Evolutionary conservation across 2,888 invertebrate genomes (phyloP), one percentile per base, ranked within the genome.

Genomic region (Cosmia trapezina): DNA sequence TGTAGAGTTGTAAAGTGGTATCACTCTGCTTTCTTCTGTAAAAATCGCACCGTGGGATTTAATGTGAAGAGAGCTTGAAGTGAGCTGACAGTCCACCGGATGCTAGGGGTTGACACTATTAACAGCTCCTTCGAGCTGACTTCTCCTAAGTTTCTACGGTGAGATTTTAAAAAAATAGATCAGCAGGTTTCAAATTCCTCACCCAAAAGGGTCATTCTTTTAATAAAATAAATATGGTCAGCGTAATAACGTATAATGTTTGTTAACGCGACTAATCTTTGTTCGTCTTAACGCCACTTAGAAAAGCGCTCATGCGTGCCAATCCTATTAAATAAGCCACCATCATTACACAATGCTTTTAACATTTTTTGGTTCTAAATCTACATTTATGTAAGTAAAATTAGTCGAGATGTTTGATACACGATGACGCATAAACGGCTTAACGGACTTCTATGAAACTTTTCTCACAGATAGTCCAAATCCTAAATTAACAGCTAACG

Each of bases 341-440:
- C 53, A 6, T 51, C 57, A 71, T 71, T 63, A 70, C 57, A 53
- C 7, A 63, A 70, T 19, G 59, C 77, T 70, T 70, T 77, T 62
- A 62, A 47, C 2, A 22, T 70, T 70, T 37, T 49, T 57, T 62
- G 12, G 7, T n/a, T 47, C 8, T 53, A 22, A 14, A 53, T 53
- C 22, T 12, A 22, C 19, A 51, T 2, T 45, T 43, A 4, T 8
- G n/a, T 19, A n/a, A 41, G 51, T 37, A 45, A 59, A 51, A 8
- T 57, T 64, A 4, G 14, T 37, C 6, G 14, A 63, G 7, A 53
- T 53, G 2, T 53, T n/a, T 63, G 8, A 9, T 9, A 33, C 9
- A 17, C 51, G 9, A 17, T n/a, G 9, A 63, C 14, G 4, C 17
- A n/a, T 14, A n/a, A n/a, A 33, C 6, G 19, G 5, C 33, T 47